Evolutionary conservation across 2,113 vertebrate genomes (phyloP).

Genomic region (Ophiodon elongatus): DNA sequence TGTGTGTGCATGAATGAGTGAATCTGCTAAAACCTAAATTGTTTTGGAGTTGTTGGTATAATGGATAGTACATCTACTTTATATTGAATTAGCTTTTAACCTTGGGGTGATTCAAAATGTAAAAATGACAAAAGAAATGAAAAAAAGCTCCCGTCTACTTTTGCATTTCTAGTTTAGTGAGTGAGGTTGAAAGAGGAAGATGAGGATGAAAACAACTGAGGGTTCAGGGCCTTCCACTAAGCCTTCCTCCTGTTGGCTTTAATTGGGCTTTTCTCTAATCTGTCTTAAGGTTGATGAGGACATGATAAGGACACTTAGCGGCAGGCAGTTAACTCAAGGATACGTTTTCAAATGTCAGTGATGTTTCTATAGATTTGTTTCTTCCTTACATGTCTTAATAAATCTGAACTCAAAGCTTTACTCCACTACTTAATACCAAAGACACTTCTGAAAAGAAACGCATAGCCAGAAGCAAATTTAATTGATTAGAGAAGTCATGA

Average conservation of each 20-base stretch:
- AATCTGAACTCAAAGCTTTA: conserved; percentile 5
- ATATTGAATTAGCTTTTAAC: background rate
- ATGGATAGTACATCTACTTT: background rate
- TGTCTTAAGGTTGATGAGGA: conserved; percentile 35
- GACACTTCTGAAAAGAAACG: background rate
- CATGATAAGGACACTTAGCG: conserved; percentile 41
- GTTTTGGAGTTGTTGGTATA: background rate
- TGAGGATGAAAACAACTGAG: conserved; percentile 40
- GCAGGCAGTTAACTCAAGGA: conserved; percentile 30
- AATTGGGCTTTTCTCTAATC: conserved; percentile 55
- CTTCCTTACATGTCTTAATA: conserved; percentile 9
- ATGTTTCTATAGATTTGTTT: conserved; percentile 7
- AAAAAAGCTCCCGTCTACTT: background rate
- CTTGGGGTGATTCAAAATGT: background rate
- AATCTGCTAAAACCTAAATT: background rate
- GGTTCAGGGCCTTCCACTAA: conserved; percentile 37
- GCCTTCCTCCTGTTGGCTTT: conserved; percentile 36
- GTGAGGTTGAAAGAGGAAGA: background rate
- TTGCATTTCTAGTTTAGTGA: conserved; percentile 7
- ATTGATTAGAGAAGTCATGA: background rate
- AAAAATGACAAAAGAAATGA: background rate
- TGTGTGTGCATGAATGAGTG: too few species aligned
- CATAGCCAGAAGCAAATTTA: background rate
- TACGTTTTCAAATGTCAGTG: conserved; percentile 40
- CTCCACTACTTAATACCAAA: background rate